Percentiles rank a stretch among this genome's conserved stretches.
Evolutionary conservation across 2,113 vertebrate species (phyloP).

Genomic region (Osmerus mordax): DNA sequence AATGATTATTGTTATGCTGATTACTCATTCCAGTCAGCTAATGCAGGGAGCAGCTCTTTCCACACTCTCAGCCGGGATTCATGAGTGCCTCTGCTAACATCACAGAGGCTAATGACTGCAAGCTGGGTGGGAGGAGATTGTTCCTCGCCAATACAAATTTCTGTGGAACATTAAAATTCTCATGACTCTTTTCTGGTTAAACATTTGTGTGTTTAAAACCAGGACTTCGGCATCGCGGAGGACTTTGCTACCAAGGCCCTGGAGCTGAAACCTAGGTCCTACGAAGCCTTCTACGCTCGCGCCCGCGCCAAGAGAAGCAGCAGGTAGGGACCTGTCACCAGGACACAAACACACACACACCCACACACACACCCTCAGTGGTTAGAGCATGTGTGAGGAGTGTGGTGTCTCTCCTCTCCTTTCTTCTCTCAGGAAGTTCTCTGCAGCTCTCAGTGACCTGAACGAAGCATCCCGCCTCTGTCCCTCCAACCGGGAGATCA

Average conservation of each 20-base stretch:
- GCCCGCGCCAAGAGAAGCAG: constrained; percentile 96
- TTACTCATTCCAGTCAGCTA: constrained; percentile 16
- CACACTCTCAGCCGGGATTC: background rate
- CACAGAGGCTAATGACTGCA: background rate
- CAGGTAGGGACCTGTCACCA: constrained; percentile 75
- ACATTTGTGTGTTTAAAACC: background rate
- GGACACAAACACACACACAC: background rate
- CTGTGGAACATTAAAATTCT: background rate
- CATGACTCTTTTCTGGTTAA: constrained; percentile 19
- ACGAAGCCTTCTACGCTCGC: constrained; percentile 94
- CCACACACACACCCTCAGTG: too few species aligned
- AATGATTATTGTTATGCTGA: background rate
- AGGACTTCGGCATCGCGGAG: constrained; percentile 98
- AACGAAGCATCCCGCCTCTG: constrained; percentile 88
- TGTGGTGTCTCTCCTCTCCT: constrained; percentile 6
- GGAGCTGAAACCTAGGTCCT: constrained; percentile 92
- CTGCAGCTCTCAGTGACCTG: constrained; percentile 87
- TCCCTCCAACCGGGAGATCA: constrained; percentile 92
- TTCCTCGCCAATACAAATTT: background rate
- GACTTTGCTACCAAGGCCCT: constrained; percentile 97
- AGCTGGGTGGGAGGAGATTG: background rate
- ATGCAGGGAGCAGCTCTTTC: constrained; percentile 16
- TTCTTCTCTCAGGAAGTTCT: constrained; percentile 80
- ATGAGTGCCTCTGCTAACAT: background rate
- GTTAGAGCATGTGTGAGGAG: background rate